Evolutionary conservation across 2,797 vertebrate species (phyloP).

Genomic region (Helicolenus hilgendorfi): DNA sequence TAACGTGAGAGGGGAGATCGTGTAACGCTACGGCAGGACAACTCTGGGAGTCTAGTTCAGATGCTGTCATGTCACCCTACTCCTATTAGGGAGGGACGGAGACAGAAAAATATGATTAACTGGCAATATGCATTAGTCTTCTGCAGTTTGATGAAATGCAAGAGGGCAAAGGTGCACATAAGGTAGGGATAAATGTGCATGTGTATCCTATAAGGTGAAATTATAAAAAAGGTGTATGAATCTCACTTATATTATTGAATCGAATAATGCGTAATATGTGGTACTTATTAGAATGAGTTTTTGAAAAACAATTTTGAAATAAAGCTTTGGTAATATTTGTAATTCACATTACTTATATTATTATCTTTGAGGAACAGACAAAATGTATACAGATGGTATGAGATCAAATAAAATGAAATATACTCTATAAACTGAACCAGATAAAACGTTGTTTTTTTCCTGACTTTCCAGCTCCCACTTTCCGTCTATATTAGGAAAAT

Average conservation of each 20-base stretch:
- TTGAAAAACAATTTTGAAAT: background rate
- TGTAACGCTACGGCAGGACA: conserved; percentile 54
- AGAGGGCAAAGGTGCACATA: conserved; percentile 12
- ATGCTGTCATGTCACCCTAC: conserved; percentile 52
- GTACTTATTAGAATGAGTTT: background rate
- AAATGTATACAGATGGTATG: conserved; percentile 7
- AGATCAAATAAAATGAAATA: conserved; percentile 36
- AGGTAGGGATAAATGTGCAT: background rate
- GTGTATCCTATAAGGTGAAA: background rate
- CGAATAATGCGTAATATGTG: background rate
- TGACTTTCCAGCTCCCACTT: conserved; percentile 51
- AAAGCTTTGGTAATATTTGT: background rate
- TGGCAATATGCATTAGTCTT: conserved; percentile 56
- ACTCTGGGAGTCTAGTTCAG: conserved; percentile 53
- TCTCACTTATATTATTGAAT: background rate
- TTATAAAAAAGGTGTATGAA: background rate
- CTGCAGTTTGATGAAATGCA: conserved; percentile 43
- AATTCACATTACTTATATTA: background rate
- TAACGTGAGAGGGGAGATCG: conserved; percentile 50
- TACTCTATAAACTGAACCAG: conserved; percentile 7
- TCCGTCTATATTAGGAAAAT: conserved; percentile 70
- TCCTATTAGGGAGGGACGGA: conserved; percentile 42
- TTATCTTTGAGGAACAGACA: background rate
- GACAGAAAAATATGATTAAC: conserved; percentile 62
- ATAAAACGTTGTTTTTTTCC: conserved; percentile 2